Base-by-base conservation (phyloP, 2,113 vertebrate species). In the Myxocyprinus asiaticus region DNA sequence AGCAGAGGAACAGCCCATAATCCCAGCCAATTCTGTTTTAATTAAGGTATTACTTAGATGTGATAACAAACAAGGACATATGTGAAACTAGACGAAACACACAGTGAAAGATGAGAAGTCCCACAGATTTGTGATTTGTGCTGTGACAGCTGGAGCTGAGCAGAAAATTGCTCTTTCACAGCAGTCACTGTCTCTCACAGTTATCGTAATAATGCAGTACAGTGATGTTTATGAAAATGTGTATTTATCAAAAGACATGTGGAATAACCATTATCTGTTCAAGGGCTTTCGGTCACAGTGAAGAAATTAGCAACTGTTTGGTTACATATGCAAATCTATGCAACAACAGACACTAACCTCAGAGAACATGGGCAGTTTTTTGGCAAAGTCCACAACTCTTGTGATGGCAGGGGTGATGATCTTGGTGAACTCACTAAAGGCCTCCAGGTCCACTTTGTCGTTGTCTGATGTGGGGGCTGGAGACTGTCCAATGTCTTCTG, bases 391-490 rank as follows among this genome's bases (percentile, higher is more conserved):
- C 74, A 99, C 97, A 71, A 98, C 97, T 0, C 97, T 95, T 3
- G 97, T 99, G 91, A 98, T 99, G 92, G 97, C 97, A 1, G 97
- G 97, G 76, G 97, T 99, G 93, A 99, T 98, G 93, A 99, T 99
- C 94, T 98, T 98, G 88, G 97, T 98, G 94, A 99, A 99, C 92
- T 99, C 96, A 33, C 97, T 98, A 94, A 99, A 99, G 67, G 95
- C 97, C 88, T 98, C 96, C 83, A 99, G 92, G 89, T 99, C 97
- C 64, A 99, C 97, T 88, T 98, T 98, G 86, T 98, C 97, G 51
- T 94, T 95, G 0, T 97, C 95, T 0, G 95, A 93, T 63, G 96
- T 95, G 79, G 95, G 95, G 67, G 94, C 92, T 8, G 95, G 94
- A 76, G 96, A 96, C 88, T 98, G 96, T 82, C 97, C 97, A 50